These are phyloP conservation scores for Oncorhynchus mykiss DNA, from an alignment of 2,113 vertebrate species.

Conservation along the genomic window DNA sequence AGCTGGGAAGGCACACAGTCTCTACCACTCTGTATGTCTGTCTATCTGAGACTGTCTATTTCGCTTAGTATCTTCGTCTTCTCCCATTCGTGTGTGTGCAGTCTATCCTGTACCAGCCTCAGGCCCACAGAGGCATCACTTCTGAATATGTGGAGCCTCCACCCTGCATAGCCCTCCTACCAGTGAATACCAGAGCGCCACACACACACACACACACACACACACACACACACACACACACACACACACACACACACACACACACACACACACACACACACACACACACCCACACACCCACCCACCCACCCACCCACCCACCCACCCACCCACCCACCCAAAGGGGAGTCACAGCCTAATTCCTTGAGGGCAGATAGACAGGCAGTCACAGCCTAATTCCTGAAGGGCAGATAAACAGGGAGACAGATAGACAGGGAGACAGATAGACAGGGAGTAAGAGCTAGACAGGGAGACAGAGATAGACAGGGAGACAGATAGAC, in stretches of 20 bases:
- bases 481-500: too few species aligned
- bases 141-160: slow-evolving; percentile 32
- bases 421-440: too few species aligned
- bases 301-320: slow-evolving; percentile 9
- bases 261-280: slow-evolving; percentile 4
- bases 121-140: slow-evolving; percentile 11
- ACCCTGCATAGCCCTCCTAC: slow-evolving; percentile 22
- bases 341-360: background rate
- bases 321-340: slow-evolving; percentile 1
- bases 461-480: too few species aligned
- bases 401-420: background rate
- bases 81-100: too few species aligned
- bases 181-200: background rate
- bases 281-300: slow-evolving; percentile 5
- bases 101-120: background rate
- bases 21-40: too few species aligned
- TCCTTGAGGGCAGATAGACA: too few species aligned
- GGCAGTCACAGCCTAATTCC: slow-evolving; percentile 25
- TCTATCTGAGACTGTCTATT: too few species aligned
- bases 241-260: slow-evolving; percentile 14
- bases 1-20: too few species aligned
- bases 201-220: background rate
- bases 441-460: background rate
- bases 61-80: too few species aligned
- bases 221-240: background rate